phyloP scores from a whole-genome alignment of 2,113 vertebrate genomes.

The Spea multiplicata region DNA sequence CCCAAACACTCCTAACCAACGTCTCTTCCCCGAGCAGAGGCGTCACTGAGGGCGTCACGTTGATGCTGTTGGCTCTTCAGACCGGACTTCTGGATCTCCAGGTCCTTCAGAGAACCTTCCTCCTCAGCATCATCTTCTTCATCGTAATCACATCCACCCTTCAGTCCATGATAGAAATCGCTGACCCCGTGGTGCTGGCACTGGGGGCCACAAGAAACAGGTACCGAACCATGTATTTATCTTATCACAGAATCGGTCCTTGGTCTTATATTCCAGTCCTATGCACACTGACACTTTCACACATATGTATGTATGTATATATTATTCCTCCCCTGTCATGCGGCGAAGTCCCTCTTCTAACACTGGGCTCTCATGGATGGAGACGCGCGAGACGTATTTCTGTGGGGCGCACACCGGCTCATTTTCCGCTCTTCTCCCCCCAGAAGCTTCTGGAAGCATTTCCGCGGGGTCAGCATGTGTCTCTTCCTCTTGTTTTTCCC shows the following conservation, averaged over 20 bases:
- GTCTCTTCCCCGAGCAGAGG: constrained; percentile 60
- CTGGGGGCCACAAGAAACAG: constrained; percentile 79
- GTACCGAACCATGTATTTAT: constrained; percentile 49
- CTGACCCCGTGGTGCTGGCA: constrained; percentile 76
- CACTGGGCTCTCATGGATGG: no score
- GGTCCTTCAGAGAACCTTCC: constrained; percentile 80
- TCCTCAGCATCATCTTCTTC: constrained; percentile 89
- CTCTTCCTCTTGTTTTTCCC: constrained; percentile 78
- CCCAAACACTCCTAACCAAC: no score
- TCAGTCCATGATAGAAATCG: constrained; percentile 85
- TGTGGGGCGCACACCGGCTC: not conserved
- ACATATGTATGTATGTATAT: no score
- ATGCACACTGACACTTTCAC: no score
- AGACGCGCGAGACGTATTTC: not conserved
- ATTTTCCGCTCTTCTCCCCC: not conserved
- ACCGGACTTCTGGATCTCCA: constrained; percentile 81
- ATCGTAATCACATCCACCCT: constrained; percentile 82
- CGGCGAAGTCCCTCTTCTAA: no score
- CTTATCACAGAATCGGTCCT: not conserved
- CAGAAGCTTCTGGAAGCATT: constrained; percentile 81
- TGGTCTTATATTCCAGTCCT: no score
- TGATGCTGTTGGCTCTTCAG: constrained; percentile 82
- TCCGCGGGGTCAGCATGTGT: constrained; percentile 80
- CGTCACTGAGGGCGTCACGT: constrained; percentile 78
- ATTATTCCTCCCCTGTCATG: not conserved